Conservation (phyloP, 2,888 invertebrate species). For the Pogonocherus hispidulus region DNA sequence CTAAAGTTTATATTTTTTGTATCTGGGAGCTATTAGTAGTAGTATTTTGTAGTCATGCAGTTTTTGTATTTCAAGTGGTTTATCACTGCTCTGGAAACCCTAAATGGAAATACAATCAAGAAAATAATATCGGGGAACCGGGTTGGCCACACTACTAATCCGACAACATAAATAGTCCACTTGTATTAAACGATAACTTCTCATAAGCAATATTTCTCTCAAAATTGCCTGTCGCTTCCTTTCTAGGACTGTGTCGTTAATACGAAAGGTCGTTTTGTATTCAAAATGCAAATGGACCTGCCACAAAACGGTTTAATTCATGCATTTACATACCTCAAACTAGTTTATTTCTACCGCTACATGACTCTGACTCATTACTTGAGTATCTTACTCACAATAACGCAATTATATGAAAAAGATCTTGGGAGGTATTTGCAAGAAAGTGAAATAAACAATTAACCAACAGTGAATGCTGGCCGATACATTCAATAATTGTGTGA, state of each 20-base stretch:
- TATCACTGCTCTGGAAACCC: no score
- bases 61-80: no score
- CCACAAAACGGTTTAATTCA: slow-evolving; percentile 27
- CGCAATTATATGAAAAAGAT: background rate
- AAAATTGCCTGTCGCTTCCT: slow-evolving; percentile 32
- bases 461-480: no score
- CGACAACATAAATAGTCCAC: background rate
- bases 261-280: slow-evolving; percentile 33
- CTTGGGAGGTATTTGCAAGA: background rate
- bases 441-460: background rate
- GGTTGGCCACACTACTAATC: background rate
- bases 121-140: no score
- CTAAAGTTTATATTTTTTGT: no score
- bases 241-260: slow-evolving; percentile 34
- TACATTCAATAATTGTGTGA: no score
- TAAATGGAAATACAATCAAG: no score
- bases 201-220: slow-evolving; percentile 16
- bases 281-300: slow-evolving; percentile 36
- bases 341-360: slow-evolving; percentile 3
- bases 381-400: background rate
- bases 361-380: slow-evolving; percentile 29
- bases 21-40: no score
- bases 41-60: no score
- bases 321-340: slow-evolving; percentile 22
- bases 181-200: slow-evolving; percentile 21